A percentile compares a stretch with the other conserved stretches of the same genome.
These are phyloP conservation scores for Phycodurus eques DNA, from an alignment of 2,113 vertebrate species.

Conservation along the genomic window DNA sequence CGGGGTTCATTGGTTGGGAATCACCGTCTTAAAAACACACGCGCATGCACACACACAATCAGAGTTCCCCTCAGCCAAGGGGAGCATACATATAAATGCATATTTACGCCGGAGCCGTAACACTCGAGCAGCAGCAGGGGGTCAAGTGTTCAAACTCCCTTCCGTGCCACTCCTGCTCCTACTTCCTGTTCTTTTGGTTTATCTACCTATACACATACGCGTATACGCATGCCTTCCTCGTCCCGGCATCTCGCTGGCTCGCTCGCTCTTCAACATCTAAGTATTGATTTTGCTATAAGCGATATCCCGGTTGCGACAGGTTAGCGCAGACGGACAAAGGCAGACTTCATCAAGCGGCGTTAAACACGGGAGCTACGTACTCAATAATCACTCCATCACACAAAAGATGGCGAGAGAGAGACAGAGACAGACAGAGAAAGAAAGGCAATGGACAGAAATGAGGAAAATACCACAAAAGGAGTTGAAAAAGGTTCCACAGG, in stretches of 20 bases:
- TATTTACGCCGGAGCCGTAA: conserved; percentile 18
- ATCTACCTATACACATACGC: neutral
- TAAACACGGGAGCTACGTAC: conserved; percentile 74
- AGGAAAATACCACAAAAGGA: conserved; percentile 7
- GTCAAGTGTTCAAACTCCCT: conserved; percentile 25
- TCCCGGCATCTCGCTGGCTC: conserved; percentile 16
- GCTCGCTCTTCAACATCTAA: conserved; percentile 55
- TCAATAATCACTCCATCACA: conserved; percentile 77
- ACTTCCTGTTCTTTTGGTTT: conserved; percentile 7
- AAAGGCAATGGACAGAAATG: neutral
- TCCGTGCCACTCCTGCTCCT: conserved; percentile 1
- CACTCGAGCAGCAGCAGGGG: neutral
- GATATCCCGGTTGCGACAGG: conserved; percentile 76
- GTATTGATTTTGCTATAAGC: conserved; percentile 83
- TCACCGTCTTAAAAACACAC: conserved; percentile 37
- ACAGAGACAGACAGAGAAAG: conserved; percentile 23
- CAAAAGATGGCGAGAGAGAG: conserved; percentile 49
- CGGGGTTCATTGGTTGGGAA: neutral
- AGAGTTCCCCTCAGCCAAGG: conserved; percentile 35
- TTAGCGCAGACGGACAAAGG: conserved; percentile 77
- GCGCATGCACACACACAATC: conserved; percentile 24
- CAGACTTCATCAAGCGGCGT: conserved; percentile 77
- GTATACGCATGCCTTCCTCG: neutral
- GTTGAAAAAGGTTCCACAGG: neutral
- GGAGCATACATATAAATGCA: conserved; percentile 40